Evolutionary conservation across 2,888 invertebrate species (phyloP).

Genomic region (Apotomis turbidana): DNA sequence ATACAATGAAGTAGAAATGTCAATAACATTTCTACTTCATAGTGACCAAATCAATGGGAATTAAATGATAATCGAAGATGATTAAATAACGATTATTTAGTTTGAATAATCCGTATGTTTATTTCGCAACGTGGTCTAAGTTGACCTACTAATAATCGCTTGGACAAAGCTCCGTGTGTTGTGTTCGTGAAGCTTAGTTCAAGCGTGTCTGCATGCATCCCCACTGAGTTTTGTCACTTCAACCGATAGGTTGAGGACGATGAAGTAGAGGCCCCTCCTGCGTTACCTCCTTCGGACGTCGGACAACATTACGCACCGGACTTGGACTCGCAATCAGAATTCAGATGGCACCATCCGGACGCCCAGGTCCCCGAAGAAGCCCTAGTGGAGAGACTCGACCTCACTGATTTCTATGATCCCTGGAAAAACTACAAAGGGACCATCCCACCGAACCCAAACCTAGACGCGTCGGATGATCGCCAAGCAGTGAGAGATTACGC

Average conservation of each 20-base stretch:
- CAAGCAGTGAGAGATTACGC: conserved; percentile 67
- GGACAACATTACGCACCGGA: conserved; percentile 67
- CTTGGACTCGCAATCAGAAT: conserved; percentile 73
- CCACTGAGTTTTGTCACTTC: conserved; percentile 77
- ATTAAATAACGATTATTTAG: background rate
- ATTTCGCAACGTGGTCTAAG: conserved; percentile 53
- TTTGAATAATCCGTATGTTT: conserved; percentile 66
- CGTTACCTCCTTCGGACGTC: conserved; percentile 54
- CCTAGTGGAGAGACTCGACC: conserved; percentile 56
- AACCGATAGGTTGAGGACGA: conserved; percentile 76
- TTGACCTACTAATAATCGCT: conserved; percentile 63
- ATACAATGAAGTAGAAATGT: too few relatives aligned
- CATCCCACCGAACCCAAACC: conserved; percentile 64
- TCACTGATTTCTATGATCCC: conserved; percentile 84
- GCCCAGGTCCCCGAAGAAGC: conserved; percentile 54
- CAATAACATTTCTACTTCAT: background rate
- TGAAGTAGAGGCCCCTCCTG: conserved; percentile 56
- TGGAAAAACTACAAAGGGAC: conserved; percentile 88
- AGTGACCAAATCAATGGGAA: background rate
- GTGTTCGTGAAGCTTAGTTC: conserved; percentile 73
- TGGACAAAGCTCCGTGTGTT: conserved; percentile 75
- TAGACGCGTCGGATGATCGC: conserved; percentile 54
- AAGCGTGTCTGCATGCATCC: conserved; percentile 74
- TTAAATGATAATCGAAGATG: too few relatives aligned
- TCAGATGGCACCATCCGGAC: conserved; percentile 77